Evolutionary conservation across 2,113 vertebrate genomes (phyloP), one percentile per base, ranked within the genome.

Genomic region (Gobius niger): DNA sequence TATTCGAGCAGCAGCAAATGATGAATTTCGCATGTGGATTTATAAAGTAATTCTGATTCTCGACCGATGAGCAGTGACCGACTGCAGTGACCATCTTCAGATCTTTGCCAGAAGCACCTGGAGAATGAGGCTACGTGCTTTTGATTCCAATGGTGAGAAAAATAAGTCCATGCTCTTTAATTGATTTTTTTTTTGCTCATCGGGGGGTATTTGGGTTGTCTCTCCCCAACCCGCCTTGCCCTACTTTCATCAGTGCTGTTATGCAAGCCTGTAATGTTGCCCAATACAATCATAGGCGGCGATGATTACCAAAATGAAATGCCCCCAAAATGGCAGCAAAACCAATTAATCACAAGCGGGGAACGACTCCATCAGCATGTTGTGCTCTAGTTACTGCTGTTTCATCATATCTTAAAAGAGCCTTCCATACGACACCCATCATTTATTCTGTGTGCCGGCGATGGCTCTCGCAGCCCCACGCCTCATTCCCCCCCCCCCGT

Each of bases 331-430:
- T 81, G 71, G 84, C 65, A 70, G 72, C 44, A 47, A 52, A n/a
- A 47, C 53, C 62, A 73, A 54, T 49, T 76, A 65, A 72, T 81
- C 68, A 75, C 10, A 69, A 81, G 67, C 47, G 14, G 62, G 53
- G 62, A 72, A 65, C 52, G 67, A 62, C 54, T 75, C 67, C n/a
- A 73, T 82, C 71, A 65, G 68, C 77, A 77, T 69, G 69, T 73
- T 82, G 75, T 54, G 77, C 40, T 62, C 11, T 0, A 66, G 52
- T 63, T 53, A 68, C 57, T 73, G 70, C 73, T 61, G 72, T 75
- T 82, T 86, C 71, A 83, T 82, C 73, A 67, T 9, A 68, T 75
- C 57, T 70, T 74, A 72, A 80, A 78, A 72, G 76, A 65, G 40
- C 8, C 70, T 85, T 51, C 76, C 40, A 65, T 73, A 84, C 34